Evolutionary conservation across 2,888 invertebrate species (phyloP), one percentile per base, ranked within the genome.

Genomic region (Lamproptera curius): DNA sequence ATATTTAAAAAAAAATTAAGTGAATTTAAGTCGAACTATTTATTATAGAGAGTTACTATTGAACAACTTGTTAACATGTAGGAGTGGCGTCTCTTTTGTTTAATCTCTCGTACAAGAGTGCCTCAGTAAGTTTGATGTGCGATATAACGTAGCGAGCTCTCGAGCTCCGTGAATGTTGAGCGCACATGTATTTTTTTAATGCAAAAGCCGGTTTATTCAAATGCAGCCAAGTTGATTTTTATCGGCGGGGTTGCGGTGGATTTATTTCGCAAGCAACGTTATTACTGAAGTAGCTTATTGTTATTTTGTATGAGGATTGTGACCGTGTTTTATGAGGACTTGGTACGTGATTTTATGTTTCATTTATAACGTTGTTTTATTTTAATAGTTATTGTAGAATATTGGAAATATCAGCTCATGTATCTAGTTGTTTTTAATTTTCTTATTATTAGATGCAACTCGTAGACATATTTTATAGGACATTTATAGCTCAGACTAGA

Each of bases 21-120:
- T n/a, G 13, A 13, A 46, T 40, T 33, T 37, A 23, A 40, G 39
- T 46, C 34, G 36, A 13, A 46, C 41, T 41, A 46, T 40, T 46
- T 40, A 46, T 41, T 28, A 26, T 28, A 10, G 34, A 40, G 35
- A 46, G 46, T 41, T 46, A 41, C 36, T n/a, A 26, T 28, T 46
- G 46, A 40, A 46, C 34, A 41, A 46, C 26, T 41, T 46, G 46
- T 46, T 46, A 41, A 46, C 46, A 28, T 46, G 1, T 26, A 26
- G 40, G 17, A 40, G 46, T 39, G 28, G 35, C 16, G 38, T 16
- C 35, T 34, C 40, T 40, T 46, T 46, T 46, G 46, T 46, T 46
- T 39, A 45, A 45, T 45, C 39, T 45, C 39, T 45, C 45, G 34
- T 39, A 31, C 33, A 23, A 20, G 45, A 38, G 45, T 39, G 45